These are phyloP conservation scores for Ornithoptera priamus DNA, from an alignment of 2,888 invertebrate species.

Conservation along the genomic window DNA sequence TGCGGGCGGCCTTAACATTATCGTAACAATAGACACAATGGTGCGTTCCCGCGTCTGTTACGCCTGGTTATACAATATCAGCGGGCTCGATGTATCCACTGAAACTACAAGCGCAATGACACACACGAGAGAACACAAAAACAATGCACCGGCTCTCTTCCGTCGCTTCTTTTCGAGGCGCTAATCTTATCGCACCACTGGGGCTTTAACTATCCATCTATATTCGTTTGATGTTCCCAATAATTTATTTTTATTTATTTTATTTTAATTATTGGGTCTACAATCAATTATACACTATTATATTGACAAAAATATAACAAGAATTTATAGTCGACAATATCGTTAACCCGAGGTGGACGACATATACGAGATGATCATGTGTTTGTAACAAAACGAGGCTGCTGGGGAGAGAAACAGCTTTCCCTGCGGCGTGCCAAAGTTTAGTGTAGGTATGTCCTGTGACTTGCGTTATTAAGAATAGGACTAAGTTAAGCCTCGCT, in stretches of 20 bases:
- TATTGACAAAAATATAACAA: background rate
- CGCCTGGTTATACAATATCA: constrained; percentile 70
- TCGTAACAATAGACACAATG: constrained; percentile 69
- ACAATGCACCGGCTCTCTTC: constrained; percentile 40
- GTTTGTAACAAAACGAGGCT: no score
- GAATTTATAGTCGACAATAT: background rate
- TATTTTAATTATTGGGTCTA: no score
- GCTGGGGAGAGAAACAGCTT: no score
- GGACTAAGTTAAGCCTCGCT: no score
- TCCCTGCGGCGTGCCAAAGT: no score
- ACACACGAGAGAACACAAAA: constrained; percentile 54
- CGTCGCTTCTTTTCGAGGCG: constrained; percentile 6
- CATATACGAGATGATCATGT: no score
- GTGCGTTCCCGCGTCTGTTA: constrained; percentile 73
- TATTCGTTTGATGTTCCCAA: background rate
- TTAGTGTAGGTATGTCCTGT: no score
- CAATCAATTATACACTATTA: no score
- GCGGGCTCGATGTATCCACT: constrained; percentile 40
- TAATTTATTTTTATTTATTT: background rate
- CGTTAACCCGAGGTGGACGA: background rate
- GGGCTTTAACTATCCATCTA: background rate
- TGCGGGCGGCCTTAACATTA: constrained; percentile 71
- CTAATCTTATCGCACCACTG: background rate
- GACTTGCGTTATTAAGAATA: no score
- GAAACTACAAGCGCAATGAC: constrained; percentile 45